A percentile compares a stretch with the other conserved stretches of the same genome.
Evolutionary conservation across 2,113 vertebrate species (phyloP).

Genomic region (Nothoprocta pentlandii): DNA sequence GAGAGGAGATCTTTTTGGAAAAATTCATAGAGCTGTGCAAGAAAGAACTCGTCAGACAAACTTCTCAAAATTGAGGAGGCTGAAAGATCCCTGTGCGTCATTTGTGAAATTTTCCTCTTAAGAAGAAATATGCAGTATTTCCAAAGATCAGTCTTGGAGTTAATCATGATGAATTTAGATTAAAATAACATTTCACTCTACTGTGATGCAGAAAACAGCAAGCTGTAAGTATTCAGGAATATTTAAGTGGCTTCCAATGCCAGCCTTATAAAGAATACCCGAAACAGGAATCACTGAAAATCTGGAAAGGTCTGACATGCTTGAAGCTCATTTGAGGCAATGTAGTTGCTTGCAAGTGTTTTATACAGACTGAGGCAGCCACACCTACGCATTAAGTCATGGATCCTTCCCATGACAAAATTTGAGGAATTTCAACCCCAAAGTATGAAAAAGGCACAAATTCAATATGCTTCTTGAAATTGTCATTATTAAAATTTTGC

Average conservation of each 20-base stretch:
- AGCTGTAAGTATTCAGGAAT: not conserved
- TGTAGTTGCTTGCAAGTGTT: not conserved
- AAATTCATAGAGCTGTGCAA: not conserved
- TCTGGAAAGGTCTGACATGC: not conserved
- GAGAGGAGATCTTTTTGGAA: not conserved
- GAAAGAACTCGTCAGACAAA: not conserved
- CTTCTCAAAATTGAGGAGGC: not conserved
- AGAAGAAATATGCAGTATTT: not conserved
- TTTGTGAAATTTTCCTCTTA: not conserved
- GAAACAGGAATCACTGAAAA: not conserved
- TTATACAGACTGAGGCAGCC: not conserved
- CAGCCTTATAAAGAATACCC: not conserved
- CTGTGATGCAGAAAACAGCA: not conserved
- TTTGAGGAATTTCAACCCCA: not conserved
- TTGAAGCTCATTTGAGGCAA: not conserved
- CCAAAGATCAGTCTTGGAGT: not conserved
- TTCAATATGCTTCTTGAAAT: not conserved
- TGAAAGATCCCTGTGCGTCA: not conserved
- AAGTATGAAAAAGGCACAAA: not conserved
- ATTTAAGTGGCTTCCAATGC: not conserved
- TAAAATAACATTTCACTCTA: not conserved
- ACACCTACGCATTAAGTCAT: not conserved
- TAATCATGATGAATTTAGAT: not conserved
- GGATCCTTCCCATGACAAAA: not conserved
- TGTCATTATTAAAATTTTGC: not conserved